Conservation (phyloP, 1,140 invertebrate genomes). For the Drosophila sp. region DNA sequence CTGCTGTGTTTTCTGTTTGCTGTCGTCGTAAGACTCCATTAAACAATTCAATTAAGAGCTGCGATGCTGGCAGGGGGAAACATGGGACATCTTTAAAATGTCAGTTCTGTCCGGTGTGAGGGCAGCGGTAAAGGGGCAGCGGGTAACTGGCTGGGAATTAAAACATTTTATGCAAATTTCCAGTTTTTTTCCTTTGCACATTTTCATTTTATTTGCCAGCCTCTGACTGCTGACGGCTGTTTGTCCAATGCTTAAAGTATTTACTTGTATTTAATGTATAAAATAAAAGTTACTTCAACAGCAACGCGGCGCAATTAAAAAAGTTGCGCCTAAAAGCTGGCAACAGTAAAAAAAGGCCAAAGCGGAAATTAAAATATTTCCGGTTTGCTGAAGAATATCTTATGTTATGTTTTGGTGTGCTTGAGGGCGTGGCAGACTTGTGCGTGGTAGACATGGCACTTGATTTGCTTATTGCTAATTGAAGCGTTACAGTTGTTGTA, state of each 20-base stretch:
- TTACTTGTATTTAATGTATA: slow-evolving; percentile 70
- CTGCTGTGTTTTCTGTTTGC: slow-evolving; percentile 24
- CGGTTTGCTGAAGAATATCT: slow-evolving; percentile 63
- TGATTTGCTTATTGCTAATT: slow-evolving; percentile 60
- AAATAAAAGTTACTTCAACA: slow-evolving; percentile 44
- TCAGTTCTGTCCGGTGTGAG: too few relatives aligned
- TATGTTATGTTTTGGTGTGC: background rate
- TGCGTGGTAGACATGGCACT: slow-evolving; percentile 15
- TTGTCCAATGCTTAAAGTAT: slow-evolving; percentile 74
- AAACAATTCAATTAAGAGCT: slow-evolving; percentile 79
- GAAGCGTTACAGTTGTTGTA: slow-evolving; percentile 42
- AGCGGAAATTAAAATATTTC: slow-evolving; percentile 82
- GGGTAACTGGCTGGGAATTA: slow-evolving; percentile 51
- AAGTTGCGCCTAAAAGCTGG: slow-evolving; percentile 60
- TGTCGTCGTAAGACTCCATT: slow-evolving; percentile 73
- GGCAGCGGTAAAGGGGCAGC: slow-evolving; percentile 3
- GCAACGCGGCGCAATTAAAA: slow-evolving; percentile 67
- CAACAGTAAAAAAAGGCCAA: slow-evolving; percentile 38
- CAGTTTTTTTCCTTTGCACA: slow-evolving; percentile 31
- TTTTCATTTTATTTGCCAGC: slow-evolving; percentile 54
- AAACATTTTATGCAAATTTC: slow-evolving; percentile 82
- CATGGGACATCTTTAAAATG: slow-evolving; percentile 72
- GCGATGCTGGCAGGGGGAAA: slow-evolving; percentile 14
- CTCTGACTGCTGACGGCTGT: slow-evolving; percentile 46
- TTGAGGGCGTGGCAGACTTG: slow-evolving; percentile 5